Evolutionary conservation across 2,888 invertebrate species (phyloP), one percentile per base, ranked within the genome.

Genomic region (Drosophila pseudotakahashii): DNA sequence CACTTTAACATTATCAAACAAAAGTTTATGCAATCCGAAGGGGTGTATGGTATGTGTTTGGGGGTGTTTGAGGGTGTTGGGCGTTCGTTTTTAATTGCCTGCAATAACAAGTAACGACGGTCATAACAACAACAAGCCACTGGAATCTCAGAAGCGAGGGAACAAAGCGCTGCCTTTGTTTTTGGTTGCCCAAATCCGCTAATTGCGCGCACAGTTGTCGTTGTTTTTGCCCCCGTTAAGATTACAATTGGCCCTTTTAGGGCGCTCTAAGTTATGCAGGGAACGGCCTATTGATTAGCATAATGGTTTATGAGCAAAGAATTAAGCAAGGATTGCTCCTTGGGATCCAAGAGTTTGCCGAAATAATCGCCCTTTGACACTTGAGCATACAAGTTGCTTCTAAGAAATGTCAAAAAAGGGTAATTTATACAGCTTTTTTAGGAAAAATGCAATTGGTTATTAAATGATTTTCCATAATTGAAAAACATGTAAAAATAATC

Each of bases 1-100:
- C 90, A 90, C 90, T 91, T 90, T 89, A 90, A 89, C 88, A 89
- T 82, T 90, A 90, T 90, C 88, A 90, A 90, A 90, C 82, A 84
- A 73, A 86, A 86, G 78, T 89, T 89, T 87, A 79, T 77, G 76
- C 76, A 53, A 67, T 67, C 55, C 66, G 32, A 41, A 54, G 68
- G 64, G 68, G 68, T 45, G 26, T 26, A 5, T 26, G 26, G 41
- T 42, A 10, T n/a, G n/a, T 34, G 66, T 53, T 42, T 57, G 53
- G 60, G 67, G 58, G 59, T 44, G 60, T 55, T 47, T 36, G 61
- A 41, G 73, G 69, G 73, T 75, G 73, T 58, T 37, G 78, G 73
- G 72, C 69, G 75, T 79, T 66, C 75, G 68, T 37, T 77, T 82
- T 77, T 82, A 88, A 84, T 78, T 87, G 78, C 77, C 78, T 72